Base-by-base conservation (phyloP, 2,113 vertebrate species). In the Prochilodus magdalenae region DNA sequence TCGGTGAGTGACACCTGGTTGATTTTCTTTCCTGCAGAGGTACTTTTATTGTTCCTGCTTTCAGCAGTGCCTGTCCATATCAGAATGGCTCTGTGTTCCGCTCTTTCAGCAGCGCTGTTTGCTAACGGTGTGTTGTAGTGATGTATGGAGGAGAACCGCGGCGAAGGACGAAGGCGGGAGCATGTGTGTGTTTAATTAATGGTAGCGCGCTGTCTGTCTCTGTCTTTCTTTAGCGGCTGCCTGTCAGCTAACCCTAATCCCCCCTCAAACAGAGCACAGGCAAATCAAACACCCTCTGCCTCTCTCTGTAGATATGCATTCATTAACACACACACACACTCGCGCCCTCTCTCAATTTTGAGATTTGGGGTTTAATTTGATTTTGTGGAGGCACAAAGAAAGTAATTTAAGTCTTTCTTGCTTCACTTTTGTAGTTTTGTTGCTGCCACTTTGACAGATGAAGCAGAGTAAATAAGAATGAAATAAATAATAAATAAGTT, bases 1-100 rank as follows among this genome's bases (percentile, higher is more conserved):
- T 22, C 95, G 97, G 94, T 87, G 69, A 83, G 86, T 85, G 57
- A 26, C 24, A 26, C 57, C 24, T 60, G 1, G 5, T 60, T 60
- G 57, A 26, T 60, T 26, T 24, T n/a, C 1, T 57, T 57, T 57
- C 14, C 4, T 60, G 12, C 57, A 24, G n/a, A 0, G 12, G 26
- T 27, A 47, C n/a, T 72, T 47, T 49, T 49, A 26, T 1, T 2
- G 22, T 60, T 26, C n/a, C n/a, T 60, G 12, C n/a, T 26, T 13
- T 26, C 24, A 26, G 22, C 53, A 22, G 18, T 4, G 18, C 20
- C 15, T 57, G 53, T 22, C 53, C n/a, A n/a, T 57, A 53, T 57
- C 6, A 15, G 53, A 57, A 57, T 8, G 5, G 53, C 57, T 15
- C 33, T 26, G 51, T 14, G 6, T 36, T 75, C 62, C 24, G 70